Conservation (phyloP, 92 coral and sea anemone genomes). For the Palythoa grandiflora region DNA sequence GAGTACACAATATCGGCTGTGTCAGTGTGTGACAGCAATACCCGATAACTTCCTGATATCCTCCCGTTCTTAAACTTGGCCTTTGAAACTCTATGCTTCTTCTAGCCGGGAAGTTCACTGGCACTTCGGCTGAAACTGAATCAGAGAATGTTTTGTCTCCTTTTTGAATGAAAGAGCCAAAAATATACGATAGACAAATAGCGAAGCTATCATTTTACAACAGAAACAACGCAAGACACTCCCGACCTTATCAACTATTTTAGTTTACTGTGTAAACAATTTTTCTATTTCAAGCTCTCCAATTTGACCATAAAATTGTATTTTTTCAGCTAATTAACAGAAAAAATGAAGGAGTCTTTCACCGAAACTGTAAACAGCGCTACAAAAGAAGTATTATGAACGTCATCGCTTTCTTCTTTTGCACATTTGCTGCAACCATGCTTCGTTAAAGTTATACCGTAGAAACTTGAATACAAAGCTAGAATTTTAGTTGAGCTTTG, state of each 20-base stretch:
- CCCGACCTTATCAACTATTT: neutral
- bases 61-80: neutral
- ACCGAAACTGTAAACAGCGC: too few species aligned
- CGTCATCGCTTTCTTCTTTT: too few species aligned
- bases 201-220: neutral
- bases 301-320: neutral
- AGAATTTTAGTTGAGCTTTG: neutral
- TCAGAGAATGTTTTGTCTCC: neutral
- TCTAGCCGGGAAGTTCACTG: neutral
- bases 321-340: neutral
- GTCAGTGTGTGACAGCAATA: neutral
- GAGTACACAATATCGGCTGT: neutral
- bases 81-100: constrained; percentile 9
- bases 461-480: too few species aligned
- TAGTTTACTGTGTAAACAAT: neutral
- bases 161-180: neutral
- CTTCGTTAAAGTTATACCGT: too few species aligned
- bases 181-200: neutral
- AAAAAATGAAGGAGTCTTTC: too few species aligned
- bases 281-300: neutral
- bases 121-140: neutral
- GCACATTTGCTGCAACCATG: too few species aligned
- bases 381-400: too few species aligned
- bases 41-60: too few species aligned
- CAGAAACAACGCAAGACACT: neutral